Conservation (phyloP, 2,113 vertebrate species). For the Micromys minutus region DNA sequence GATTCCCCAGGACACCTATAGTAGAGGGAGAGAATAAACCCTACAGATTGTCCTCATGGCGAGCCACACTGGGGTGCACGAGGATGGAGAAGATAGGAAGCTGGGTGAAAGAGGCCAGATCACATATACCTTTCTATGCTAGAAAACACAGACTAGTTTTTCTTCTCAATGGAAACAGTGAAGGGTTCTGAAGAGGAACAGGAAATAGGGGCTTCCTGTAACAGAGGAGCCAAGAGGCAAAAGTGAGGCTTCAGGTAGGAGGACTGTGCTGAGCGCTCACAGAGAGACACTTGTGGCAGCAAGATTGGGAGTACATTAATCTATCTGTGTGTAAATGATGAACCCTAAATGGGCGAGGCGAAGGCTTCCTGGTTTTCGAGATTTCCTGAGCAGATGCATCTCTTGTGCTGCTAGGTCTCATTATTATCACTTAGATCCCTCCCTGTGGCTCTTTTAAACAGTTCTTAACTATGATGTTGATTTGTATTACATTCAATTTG, state of each 20-base stretch:
- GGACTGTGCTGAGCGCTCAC: background rate
- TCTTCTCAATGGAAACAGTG: background rate
- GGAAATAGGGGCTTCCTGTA: background rate
- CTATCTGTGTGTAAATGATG: background rate
- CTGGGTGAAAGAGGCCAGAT: no score
- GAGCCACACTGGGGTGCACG: fast-evolving
- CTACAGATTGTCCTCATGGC: background rate
- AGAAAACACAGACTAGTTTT: background rate
- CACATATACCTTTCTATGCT: no score
- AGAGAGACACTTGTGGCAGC: fast-evolving
- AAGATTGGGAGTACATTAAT: background rate
- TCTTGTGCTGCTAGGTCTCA: background rate
- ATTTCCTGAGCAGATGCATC: background rate
- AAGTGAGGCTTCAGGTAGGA: background rate
- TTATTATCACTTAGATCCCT: background rate
- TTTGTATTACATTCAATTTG: no score
- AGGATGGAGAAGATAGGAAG: background rate
- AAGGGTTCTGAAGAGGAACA: background rate
- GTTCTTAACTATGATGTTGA: no score
- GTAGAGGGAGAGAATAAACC: background rate
- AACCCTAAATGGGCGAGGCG: background rate
- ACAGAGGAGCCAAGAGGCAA: fast-evolving
- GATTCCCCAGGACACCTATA: background rate
- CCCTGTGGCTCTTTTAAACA: background rate
- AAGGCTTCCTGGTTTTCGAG: background rate